Evolutionary conservation across 2,113 vertebrate genomes (phyloP), one percentile per base, ranked within the genome.

Genomic region (Alectura lathami): DNA sequence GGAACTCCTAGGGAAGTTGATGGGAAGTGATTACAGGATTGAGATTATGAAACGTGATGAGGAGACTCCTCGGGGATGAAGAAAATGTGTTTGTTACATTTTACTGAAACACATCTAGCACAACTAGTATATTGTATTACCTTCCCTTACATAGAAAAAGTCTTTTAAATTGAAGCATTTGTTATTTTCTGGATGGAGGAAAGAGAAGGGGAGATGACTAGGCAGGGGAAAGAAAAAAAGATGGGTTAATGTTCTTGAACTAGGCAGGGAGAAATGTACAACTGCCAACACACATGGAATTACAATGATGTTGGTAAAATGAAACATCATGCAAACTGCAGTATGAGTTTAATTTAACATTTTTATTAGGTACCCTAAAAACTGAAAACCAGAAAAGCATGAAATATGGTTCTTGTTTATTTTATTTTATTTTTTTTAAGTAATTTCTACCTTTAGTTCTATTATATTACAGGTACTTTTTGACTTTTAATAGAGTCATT

Each of bases 211-310:
- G 23, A 90, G 69, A 48, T 13, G 45, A 47, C 4, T 81, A 40
- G 67, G 64, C 47, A 90, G 13, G 9, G 42, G 9, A 67, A 85
- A 85, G 14, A 45, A 78, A 73, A 66, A 57, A 34, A 22, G 6
- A 34, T 42, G 54, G 63, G 30, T 43, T 78, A 88, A 82, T 43
- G 50, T 50, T 87, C 32, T 34, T 81, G 67, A 83, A 83, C 50
- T 43, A 86, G 56, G 59, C 87, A 88, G 83, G n/a, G 38, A 88
- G 72, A 94, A 80, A 70, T 59, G 23, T n/a, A 43, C 21, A 13
- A 24, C 40, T 94, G 79, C 91, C 94, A 96, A 77, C 60, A 88
- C 88, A 96, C 81, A 94, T 91, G 93, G 94, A 90, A 94, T 72
- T n/a, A 59, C 70, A 91, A 42, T 1, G 1, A 29, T 79, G 36